Base-by-base conservation (phyloP, 2,888 invertebrate species). In the Luffia ferchaultella region DNA sequence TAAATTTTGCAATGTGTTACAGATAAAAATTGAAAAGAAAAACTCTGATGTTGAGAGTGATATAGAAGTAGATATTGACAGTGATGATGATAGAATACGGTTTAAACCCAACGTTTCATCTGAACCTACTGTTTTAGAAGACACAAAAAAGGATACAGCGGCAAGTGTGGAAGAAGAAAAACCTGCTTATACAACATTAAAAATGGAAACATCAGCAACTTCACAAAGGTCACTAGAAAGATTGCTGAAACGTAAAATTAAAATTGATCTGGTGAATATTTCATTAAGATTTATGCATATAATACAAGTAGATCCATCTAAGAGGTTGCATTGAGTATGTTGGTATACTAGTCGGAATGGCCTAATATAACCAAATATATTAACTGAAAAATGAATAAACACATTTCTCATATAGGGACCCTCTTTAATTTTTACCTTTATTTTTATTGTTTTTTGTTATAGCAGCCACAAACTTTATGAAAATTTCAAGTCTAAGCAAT, bases 41-140 rank as follows among this genome's bases (percentile, higher is more conserved):
- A 75, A 78, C 45, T 75, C 77, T 0, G 84, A 85, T 20, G 70
- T 76, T 49, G 85, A 85, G 16, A 84, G 83, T 63, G 89, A 89
- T 57, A 76, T 87, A 56, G 89, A 89, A 52, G 73, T 89, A 55
- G 88, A 89, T 53, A 70, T 88, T 56, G 88, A 87, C 60, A 86
- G 86, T 59, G 84, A 83, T 46, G 73, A 67, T 54, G 84, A 79
- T 42, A 30, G 5, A 30, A 30, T 7, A 30, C 30, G 30, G 3
- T 30, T 12, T 7, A 3, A 30, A 30, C 12, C 5, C 16, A 9
- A 17, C 40, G 16, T 2, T 15, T 41, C 41, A 17, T 18, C n/a
- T 16, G 30, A 2, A 30, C 7, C 12, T 16, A 40, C 5, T 47
- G n/a, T 1, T 1, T 1, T n/a, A 5, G 18, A 18, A 1, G 54